Evolutionary conservation across 2,888 invertebrate genomes (phyloP).

Genomic region (Acrobeloides nanus): DNA sequence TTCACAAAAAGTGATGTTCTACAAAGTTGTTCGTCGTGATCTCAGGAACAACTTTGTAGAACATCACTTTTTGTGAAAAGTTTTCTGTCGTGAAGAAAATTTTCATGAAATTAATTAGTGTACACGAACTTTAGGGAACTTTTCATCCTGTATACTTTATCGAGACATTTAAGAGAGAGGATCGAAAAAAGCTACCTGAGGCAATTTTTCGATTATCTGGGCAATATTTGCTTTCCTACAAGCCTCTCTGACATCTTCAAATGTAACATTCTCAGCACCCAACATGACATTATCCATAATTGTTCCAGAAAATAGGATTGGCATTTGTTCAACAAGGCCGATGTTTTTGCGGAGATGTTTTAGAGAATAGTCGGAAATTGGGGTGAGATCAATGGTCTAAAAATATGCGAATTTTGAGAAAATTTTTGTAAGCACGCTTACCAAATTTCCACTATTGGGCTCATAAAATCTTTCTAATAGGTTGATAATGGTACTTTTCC

Average conservation of each 20-base stretch:
- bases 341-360: conserved; percentile 69
- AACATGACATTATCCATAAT: conserved; percentile 74
- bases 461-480: conserved; percentile 78
- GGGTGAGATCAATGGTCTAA: conserved; percentile 55
- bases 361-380: conserved; percentile 67
- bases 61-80: no score
- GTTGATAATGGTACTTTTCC: conserved; percentile 79
- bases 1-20: no score
- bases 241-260: conserved; percentile 11
- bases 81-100: no score
- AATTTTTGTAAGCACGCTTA: conserved; percentile 55
- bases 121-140: no score
- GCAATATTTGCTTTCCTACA: conserved; percentile 18
- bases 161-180: no score
- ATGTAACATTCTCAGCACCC: conserved; percentile 58
- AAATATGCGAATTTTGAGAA: not conserved
- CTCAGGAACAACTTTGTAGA: no score
- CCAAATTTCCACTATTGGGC: conserved; percentile 62
- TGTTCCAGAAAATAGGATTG: conserved; percentile 77
- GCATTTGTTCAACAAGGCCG: conserved; percentile 87
- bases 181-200: conserved; percentile 4
- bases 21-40: no score
- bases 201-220: conserved; percentile 14
- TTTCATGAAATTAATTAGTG: no score
- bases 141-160: no score